These are phyloP conservation scores for Charaxes varanes DNA, from an alignment of 1,140 invertebrate genomes.

Conservation along the genomic window DNA sequence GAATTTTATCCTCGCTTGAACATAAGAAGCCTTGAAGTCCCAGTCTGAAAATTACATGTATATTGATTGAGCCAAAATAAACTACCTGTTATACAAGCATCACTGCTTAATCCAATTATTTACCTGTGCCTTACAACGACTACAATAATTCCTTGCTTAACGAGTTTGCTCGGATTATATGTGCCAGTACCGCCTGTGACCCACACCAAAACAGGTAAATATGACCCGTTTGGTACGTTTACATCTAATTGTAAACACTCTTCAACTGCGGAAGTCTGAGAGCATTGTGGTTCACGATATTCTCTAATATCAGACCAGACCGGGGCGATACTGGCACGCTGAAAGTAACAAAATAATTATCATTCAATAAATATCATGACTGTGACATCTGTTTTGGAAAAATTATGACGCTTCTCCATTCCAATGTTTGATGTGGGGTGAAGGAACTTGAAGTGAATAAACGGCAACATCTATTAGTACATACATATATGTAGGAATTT, in stretches of 20 bases:
- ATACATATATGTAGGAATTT: too few relatives aligned
- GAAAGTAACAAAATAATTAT: conserved; percentile 9
- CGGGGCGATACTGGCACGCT: conserved; percentile 48
- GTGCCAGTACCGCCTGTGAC: conserved; percentile 75
- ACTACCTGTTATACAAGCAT: not conserved
- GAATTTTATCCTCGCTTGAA: conserved; percentile 73
- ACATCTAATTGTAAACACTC: conserved; percentile 56
- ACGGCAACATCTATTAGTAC: too few relatives aligned
- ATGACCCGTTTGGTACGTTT: conserved; percentile 33
- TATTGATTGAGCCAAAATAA: not conserved
- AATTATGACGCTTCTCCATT: too few relatives aligned
- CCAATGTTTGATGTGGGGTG: too few relatives aligned
- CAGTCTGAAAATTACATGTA: conserved; percentile 31
- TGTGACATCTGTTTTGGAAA: too few relatives aligned
- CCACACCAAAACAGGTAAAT: conserved; percentile 76
- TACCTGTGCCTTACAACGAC: conserved; percentile 80
- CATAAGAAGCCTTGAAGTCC: conserved; percentile 71
- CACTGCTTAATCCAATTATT: not conserved
- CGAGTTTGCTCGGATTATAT: conserved; percentile 75
- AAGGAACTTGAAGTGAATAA: too few relatives aligned
- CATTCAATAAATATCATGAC: too few relatives aligned
- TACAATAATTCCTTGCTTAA: conserved; percentile 78
- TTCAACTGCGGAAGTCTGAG: conserved; percentile 24
- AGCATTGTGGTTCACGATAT: conserved; percentile 29
- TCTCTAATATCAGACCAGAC: conserved; percentile 41